Evolutionary conservation across 2,797 vertebrate species (phyloP), one percentile per base, ranked within the genome.

Genomic region (Pipistrellus pipistrellus): DNA sequence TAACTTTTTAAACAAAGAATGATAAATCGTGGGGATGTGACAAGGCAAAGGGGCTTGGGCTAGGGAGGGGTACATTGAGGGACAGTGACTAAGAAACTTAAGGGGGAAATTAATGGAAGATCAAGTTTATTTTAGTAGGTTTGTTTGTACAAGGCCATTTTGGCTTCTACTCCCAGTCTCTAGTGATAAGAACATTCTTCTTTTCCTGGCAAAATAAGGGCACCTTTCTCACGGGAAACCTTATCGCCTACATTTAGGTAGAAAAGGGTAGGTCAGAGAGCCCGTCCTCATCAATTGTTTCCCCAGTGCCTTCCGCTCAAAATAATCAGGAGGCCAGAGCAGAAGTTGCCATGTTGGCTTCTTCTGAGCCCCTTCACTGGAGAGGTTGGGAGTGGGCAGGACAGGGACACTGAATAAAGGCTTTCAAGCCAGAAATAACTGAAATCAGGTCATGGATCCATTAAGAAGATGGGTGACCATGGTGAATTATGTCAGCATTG

Each of bases 381-480:
- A 64, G 20, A 55, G 13, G 17, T 6, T 6, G 27, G n/a, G 53
- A 27, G 23, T 57, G 23, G 21, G 23, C 2, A 68, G 8, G 78
- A 51, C 83, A 51, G 4, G 20, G 13, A 32, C 18, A 0, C 4
- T n/a, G 30, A 93, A 23, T 30, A 27, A 32, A 72, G 21, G 46
- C 25, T n/a, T 91, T 57, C n/a, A 85, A 93, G 53, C 15, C 51
- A 53, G 78, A 88, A 95, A 59, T 46, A 90, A 85, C 23, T 57
- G 25, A 48, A 84, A 84, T 92, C 35, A 83, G 35, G 72, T 51
- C 51, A 51, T 75, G 30, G n/a, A 14, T 73, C 46, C 18, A 21
- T 30, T 83, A 64, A 14, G 38, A 55, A 44, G 51, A 59, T 66
- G 32, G 12, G 17, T 78, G 68, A 69, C 32, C 10, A 21, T 68